A percentile compares a stretch with the other conserved stretches of the same genome.
These are phyloP conservation scores for Glyphotaelius pellucidus DNA, from an alignment of 2,888 invertebrate species.

Conservation along the genomic window DNA sequence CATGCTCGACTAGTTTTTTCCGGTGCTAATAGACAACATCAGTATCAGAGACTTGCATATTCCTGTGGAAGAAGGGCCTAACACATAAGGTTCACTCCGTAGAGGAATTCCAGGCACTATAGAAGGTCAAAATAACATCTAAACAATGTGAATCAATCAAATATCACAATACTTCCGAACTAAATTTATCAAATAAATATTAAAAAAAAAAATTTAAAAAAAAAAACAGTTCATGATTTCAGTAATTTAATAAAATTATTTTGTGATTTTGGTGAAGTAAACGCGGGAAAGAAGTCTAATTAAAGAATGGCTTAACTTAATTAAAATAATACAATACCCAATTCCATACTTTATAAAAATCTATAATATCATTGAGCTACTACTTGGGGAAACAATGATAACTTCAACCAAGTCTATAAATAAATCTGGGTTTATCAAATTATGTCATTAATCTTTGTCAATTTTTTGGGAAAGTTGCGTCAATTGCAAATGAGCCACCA, in stretches of 20 bases:
- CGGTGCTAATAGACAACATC: no score
- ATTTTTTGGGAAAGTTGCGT: background rate
- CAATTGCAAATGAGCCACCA: background rate
- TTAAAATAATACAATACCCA: background rate
- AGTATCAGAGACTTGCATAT: no score
- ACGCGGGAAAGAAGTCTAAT: background rate
- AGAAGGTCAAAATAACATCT: background rate
- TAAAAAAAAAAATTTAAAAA: no score
- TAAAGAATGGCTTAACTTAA: background rate
- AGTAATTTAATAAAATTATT: background rate
- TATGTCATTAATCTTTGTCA: slow-evolving; percentile 2
- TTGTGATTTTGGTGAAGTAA: background rate
- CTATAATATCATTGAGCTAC: background rate
- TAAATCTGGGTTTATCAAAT: background rate
- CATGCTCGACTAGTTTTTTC: no score
- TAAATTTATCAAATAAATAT: background rate
- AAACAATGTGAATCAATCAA: background rate
- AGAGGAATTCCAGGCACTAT: background rate
- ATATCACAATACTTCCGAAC: background rate
- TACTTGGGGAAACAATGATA: background rate
- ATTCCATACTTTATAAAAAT: background rate
- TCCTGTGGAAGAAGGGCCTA: no score
- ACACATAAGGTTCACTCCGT: background rate
- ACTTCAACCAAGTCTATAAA: background rate
- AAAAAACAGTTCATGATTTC: background rate